These are phyloP conservation scores for Paramormyrops hopkinsi DNA, from an alignment of 2,797 vertebrate species.

Conservation along the genomic window DNA sequence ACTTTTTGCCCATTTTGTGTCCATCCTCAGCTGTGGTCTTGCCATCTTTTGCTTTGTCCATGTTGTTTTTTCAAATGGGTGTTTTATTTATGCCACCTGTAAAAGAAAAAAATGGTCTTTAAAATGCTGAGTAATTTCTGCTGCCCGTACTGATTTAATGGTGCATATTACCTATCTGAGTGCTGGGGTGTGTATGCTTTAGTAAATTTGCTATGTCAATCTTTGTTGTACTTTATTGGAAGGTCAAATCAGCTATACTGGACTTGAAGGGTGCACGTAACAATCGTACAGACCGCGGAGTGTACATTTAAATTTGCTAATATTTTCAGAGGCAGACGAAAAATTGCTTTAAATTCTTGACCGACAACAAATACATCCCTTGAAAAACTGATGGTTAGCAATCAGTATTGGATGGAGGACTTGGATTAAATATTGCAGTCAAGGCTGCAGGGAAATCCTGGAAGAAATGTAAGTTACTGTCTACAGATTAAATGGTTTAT, in stretches of 20 bases:
- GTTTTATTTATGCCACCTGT: slow-evolving; percentile 56
- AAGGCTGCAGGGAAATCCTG: not conserved
- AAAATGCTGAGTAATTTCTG: not conserved
- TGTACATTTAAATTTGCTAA: not conserved
- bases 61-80: not conserved
- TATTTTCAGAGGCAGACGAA: not conserved
- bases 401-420: not conserved
- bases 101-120: slow-evolving; percentile 9
- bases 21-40: not conserved
- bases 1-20: not conserved
- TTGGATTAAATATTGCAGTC: not conserved
- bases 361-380: not conserved
- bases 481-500: not conserved
- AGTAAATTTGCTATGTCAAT: not conserved
- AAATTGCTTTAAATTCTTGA: not conserved
- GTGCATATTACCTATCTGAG: not conserved
- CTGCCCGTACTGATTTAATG: not conserved
- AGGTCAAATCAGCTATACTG: not conserved
- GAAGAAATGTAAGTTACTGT: not conserved
- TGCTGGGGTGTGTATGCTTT: not conserved
- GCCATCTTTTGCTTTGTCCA: not conserved
- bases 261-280: not conserved
- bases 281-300: not conserved
- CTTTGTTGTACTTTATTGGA: not conserved
- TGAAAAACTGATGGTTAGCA: not conserved